phyloP scores from a whole-genome alignment of 2,888 invertebrate species.

The Pyrrhosoma nymphula region DNA sequence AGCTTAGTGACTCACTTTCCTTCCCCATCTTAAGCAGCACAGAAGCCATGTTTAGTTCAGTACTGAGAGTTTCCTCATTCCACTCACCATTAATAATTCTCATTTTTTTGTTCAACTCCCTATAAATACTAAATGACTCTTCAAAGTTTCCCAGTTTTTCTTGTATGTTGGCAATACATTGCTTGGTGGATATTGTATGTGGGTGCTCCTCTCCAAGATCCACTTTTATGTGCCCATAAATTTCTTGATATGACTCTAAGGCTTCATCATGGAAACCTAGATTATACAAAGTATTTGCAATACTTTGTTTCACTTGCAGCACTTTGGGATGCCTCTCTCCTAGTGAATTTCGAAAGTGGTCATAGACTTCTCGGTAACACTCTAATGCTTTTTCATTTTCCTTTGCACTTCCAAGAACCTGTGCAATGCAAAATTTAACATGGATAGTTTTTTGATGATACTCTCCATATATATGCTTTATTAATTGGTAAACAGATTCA shows the following conservation, averaged over 20 bases:
- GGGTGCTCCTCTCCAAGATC: constrained; percentile 17
- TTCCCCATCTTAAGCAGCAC: background rate
- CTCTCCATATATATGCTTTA: background rate
- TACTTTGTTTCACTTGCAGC: background rate
- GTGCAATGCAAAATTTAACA: background rate
- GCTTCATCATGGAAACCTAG: background rate
- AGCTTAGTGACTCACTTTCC: background rate
- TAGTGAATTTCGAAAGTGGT: background rate
- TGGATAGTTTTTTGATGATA: background rate
- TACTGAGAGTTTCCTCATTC: constrained; percentile 26
- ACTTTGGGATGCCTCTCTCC: background rate
- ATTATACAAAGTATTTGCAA: constrained; percentile 26
- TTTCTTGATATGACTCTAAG: constrained; percentile 26
- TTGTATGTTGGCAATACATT: background rate
- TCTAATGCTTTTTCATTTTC: constrained; percentile 1
- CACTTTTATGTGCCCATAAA: background rate
- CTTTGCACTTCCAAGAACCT: background rate
- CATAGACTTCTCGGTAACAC: constrained; percentile 10
- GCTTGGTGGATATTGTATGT: background rate
- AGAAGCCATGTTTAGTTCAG: constrained; percentile 7
- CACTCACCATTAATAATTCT: background rate
- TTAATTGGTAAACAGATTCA: background rate
- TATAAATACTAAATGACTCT: background rate
- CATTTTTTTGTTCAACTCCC: background rate
- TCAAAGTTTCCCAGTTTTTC: background rate